Conservation (phyloP, 2,797 vertebrate genomes). For the Micromesistius poutassou region DNA sequence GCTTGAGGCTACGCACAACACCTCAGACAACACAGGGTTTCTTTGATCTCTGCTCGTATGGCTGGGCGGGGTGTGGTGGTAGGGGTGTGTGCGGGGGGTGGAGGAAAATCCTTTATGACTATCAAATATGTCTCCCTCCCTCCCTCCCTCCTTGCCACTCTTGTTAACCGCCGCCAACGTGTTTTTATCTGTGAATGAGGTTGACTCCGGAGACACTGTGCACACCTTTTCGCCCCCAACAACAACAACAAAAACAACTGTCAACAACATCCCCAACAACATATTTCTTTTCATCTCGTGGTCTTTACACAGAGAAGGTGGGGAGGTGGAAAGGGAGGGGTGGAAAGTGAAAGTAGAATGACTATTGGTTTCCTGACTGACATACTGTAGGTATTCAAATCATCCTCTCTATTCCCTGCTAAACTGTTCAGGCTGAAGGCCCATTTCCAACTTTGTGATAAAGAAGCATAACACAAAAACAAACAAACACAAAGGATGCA, state of each 20-base stretch:
- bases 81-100: conserved; percentile 5
- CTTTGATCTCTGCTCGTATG: conserved; percentile 78
- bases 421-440: no score
- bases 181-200: conserved; percentile 77
- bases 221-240: conserved; percentile 66
- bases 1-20: conserved; percentile 74
- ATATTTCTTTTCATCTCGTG: conserved; percentile 67
- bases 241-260: conserved; percentile 46
- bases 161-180: conserved; percentile 74
- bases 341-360: conserved; percentile 70
- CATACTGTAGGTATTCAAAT: conserved; percentile 59
- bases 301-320: conserved; percentile 64
- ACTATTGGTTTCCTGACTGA: conserved; percentile 61
- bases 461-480: no score
- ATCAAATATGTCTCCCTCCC: conserved; percentile 78
- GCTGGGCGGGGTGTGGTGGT: conserved; percentile 41
- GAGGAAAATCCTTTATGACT: conserved; percentile 77
- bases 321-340: conserved; percentile 41
- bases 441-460: no score
- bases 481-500: no score
- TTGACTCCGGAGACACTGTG: conserved; percentile 73
- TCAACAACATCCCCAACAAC: no score
- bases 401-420: no score
- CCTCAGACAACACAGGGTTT: conserved; percentile 71
- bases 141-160: conserved; percentile 71